phyloP scores from a whole-genome alignment of 2,888 invertebrate genomes.

The Coleophora flavipennella region DNA sequence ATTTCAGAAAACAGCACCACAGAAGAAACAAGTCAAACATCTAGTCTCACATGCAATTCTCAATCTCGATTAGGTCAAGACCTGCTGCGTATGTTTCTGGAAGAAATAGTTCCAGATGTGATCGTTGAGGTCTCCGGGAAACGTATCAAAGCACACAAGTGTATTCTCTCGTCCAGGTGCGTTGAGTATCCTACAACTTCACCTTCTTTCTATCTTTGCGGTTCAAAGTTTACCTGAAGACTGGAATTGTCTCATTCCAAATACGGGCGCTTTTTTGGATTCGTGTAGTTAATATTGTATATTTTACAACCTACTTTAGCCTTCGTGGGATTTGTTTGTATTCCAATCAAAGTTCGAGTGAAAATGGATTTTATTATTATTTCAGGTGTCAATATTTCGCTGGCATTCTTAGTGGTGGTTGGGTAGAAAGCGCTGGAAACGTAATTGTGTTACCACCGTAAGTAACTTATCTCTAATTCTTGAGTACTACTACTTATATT shows the following conservation, averaged over 20 bases:
- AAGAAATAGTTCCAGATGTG: constrained; percentile 92
- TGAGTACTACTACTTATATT: too few relatives aligned
- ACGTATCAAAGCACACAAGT: constrained; percentile 90
- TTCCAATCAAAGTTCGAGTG: not conserved
- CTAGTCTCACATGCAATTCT: constrained; percentile 52
- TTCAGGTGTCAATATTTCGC: constrained; percentile 92
- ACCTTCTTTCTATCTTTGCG: too few relatives aligned
- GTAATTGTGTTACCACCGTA: constrained; percentile 89
- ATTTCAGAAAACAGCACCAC: constrained; percentile 49
- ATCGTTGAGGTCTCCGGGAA: constrained; percentile 87
- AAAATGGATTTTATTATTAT: constrained; percentile 14
- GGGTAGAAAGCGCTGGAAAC: constrained; percentile 84
- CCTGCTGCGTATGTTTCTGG: constrained; percentile 90
- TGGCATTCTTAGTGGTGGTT: constrained; percentile 89
- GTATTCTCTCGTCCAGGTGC: constrained; percentile 85
- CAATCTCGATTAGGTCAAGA: constrained; percentile 85
- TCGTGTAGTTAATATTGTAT: too few relatives aligned
- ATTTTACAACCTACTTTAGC: too few relatives aligned
- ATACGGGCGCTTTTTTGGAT: too few relatives aligned
- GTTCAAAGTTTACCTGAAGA: too few relatives aligned
- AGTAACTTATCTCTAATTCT: too few relatives aligned
- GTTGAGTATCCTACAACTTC: not conserved
- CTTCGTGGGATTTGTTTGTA: too few relatives aligned
- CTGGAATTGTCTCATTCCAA: too few relatives aligned
- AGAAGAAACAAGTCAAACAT: constrained; percentile 47